phyloP scores from a whole-genome alignment of 1,140 invertebrate species.

The Phenacoccus solenopsis region DNA sequence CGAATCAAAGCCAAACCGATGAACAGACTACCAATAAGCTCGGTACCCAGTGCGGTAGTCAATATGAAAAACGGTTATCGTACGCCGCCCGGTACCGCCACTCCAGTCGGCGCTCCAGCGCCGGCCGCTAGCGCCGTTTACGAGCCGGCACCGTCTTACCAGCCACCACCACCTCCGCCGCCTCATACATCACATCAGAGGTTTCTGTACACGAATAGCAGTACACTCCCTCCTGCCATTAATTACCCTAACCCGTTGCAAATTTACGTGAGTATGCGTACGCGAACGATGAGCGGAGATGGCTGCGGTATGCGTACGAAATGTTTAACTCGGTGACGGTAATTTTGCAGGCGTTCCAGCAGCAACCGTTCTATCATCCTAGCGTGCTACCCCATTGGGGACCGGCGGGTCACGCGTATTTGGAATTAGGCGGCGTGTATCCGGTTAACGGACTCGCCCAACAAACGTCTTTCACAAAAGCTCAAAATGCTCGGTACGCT shows the following conservation, averaged over 20 bases:
- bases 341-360: conserved; percentile 34
- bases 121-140: conserved; percentile 20
- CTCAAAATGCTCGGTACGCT: conserved; percentile 24
- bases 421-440: conserved; percentile 56
- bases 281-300: not conserved
- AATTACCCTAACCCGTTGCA: conserved; percentile 49
- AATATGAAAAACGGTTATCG: conserved; percentile 50
- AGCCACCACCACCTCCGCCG: conserved; percentile 41
- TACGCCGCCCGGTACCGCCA: conserved; percentile 36
- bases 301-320: not conserved
- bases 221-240: conserved; percentile 38
- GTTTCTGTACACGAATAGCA: conserved; percentile 49
- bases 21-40: conserved; percentile 47
- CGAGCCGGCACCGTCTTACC: conserved; percentile 25
- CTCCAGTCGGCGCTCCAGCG: conserved; percentile 25
- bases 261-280: conserved; percentile 49
- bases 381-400: conserved; percentile 44
- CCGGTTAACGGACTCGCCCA: conserved; percentile 60
- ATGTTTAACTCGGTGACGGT: not conserved
- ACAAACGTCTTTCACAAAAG: conserved; percentile 42
- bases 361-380: conserved; percentile 43
- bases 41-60: conserved; percentile 30
- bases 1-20: conserved; percentile 75
- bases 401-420: conserved; percentile 43
- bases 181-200: conserved; percentile 41